Evolutionary conservation across 2,888 invertebrate genomes (phyloP), one percentile per base, ranked within the genome.

Genomic region (Erannis defoliaria): DNA sequence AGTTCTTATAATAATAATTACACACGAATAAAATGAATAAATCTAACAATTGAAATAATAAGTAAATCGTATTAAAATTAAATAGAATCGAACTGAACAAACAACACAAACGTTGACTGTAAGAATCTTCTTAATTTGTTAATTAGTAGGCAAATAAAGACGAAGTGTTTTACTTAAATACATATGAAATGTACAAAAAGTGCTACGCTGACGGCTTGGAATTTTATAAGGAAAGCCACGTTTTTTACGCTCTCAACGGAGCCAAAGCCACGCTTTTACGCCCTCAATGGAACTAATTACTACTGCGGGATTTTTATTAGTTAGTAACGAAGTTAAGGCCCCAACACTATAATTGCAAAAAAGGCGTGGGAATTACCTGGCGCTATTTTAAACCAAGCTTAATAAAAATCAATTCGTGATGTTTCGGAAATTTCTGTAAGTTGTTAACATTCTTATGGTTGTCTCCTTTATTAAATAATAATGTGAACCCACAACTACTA

Each of bases 151-250:
- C n/a, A n/a, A n/a, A n/a, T n/a, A n/a, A n/a, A n/a, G n/a, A n/a
- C n/a, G n/a, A n/a, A n/a, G n/a, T n/a, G n/a, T n/a, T n/a, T n/a
- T n/a, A n/a, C n/a, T n/a, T n/a, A n/a, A n/a, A n/a, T n/a, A n/a
- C n/a, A n/a, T n/a, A n/a, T n/a, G n/a, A n/a, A n/a, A n/a, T 23
- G 18, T 38, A 38, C 10, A 38, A 23, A 42, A 42, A 42, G 42
- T 43, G 14, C 9, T 45, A 26, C 5, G n/a, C 54, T 33, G 38
- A 58, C n/a, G 45, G 18, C 50, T 66, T 43, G 62, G 58, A 46
- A 31, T 45, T 58, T 51, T 26, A 31, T 46, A 18, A 58, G 58
- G 45, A 51, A 51, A 51, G 50, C 50, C 43, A 19, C 29, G n/a
- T 9, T n/a, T 33, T 42, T 42, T 42, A 5, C 26, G 12, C 40